Base-by-base conservation (phyloP, 2,113 vertebrate species). In the Hyperoodon ampullatus region DNA sequence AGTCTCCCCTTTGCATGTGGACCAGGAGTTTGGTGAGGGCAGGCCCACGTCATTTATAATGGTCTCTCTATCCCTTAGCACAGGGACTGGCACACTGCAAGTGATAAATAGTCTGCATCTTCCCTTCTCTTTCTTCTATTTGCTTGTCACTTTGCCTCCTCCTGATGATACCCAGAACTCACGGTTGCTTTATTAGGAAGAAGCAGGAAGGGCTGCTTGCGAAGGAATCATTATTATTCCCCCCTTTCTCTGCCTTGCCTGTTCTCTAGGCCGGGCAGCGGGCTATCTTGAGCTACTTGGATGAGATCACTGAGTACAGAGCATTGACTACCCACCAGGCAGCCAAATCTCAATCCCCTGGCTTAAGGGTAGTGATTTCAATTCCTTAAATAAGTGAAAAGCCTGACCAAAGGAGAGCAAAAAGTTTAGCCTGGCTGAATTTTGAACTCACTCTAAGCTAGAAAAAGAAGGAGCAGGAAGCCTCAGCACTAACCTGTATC, bases 381-480 rank as follows among this genome's bases (percentile, higher is more conserved):
- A 7, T 61, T 88, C 83, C 63, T 77, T 95, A 72, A 90, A 82
- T 83, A 93, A 94, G 71, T 39, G 55, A 68, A 72, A 93, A 72
- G 35, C 72, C 21, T 72, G 39, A 75, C 81, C 63, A 55, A 93
- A 84, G 72, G 53, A 44, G 80, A 91, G 61, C 26, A 78, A 78
- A 97, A 90, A 42, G 13, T 84, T 88, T 35, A 95, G 78, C 50
- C 61, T 94, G 93, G 42, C 58, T 91, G 53, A 77, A 80, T 87
- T 88, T 80, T 10, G 35, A 90, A 78, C 70, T 44, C 89, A 55
- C 80, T 84, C 4, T 24, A 90, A 80, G 83, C 66, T 53, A 90
- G 75, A 80, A 94, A 95, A 93, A 90, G 77, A 97, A 90, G 66
- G 26, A 92, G n/a, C 13, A 33, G 55, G 90, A 92, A 71, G 65